These are phyloP conservation scores for Nettapus auritus DNA, from an alignment of 2,113 vertebrate species.

Conservation along the genomic window DNA sequence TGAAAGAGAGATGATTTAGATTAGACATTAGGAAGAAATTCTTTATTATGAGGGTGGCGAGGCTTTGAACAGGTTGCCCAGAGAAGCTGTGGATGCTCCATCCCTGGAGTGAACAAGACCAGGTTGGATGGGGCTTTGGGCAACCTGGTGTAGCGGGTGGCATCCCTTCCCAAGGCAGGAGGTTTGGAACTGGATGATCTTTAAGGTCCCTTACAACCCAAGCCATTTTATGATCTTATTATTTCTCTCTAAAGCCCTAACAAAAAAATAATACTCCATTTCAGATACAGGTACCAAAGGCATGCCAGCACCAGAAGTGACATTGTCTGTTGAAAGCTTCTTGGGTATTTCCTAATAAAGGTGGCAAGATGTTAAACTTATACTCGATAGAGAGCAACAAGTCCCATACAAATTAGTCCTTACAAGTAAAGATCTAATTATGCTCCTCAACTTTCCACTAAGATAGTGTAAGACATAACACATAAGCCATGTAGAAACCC, in stretches of 20 bases:
- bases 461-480: not conserved
- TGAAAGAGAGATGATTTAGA: too few relatives aligned
- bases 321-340: not conserved
- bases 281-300: not conserved
- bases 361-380: not conserved
- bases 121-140: too few relatives aligned
- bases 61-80: too few relatives aligned
- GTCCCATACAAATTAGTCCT: not conserved
- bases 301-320: rapidly evolving
- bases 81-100: too few relatives aligned
- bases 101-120: too few relatives aligned
- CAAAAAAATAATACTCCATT: not conserved
- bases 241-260: not conserved
- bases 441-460: not conserved
- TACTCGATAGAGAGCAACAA: not conserved
- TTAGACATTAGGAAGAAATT: too few relatives aligned
- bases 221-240: too few relatives aligned
- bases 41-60: too few relatives aligned
- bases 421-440: not conserved
- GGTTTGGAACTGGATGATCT: too few relatives aligned
- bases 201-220: too few relatives aligned
- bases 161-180: too few relatives aligned
- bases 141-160: too few relatives aligned
- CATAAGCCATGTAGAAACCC: not conserved
- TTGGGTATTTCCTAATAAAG: not conserved